Conservation (phyloP, 1,140 invertebrate genomes). For the Mactra quadrangularis region DNA sequence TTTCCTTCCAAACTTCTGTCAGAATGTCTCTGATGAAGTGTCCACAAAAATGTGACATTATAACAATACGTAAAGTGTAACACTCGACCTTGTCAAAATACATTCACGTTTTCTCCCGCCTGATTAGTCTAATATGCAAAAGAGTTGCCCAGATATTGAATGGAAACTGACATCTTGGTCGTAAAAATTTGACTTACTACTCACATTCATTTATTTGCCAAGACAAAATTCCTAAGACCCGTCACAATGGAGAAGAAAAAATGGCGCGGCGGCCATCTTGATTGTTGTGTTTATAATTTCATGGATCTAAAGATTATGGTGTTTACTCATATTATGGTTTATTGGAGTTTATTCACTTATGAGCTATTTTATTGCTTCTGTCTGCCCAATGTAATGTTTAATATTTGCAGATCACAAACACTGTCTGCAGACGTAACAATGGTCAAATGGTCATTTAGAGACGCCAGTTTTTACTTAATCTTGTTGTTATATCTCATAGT, state of each 20-base stretch:
- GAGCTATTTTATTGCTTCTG: conserved; percentile 36
- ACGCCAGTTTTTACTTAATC: no score
- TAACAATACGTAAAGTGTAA: neutral
- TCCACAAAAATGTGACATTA: no score
- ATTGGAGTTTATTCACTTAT: conserved; percentile 53
- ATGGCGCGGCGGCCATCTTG: no score
- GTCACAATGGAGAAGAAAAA: neutral
- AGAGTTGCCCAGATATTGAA: conserved; percentile 27
- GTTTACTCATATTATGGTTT: conserved; percentile 35
- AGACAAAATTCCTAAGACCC: neutral
- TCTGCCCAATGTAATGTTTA: conserved; percentile 8
- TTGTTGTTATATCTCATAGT: no score
- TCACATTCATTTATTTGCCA: conserved; percentile 22
- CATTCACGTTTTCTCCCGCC: conserved; percentile 28
- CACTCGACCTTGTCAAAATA: conserved; percentile 35
- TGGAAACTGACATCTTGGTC: conserved; percentile 36
- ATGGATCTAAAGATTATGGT: conserved; percentile 5
- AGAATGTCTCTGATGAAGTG: no score
- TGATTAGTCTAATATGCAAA: conserved; percentile 44
- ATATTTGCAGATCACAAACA: conserved; percentile 11
- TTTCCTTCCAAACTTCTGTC: no score
- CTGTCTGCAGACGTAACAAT: no score
- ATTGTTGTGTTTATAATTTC: no score
- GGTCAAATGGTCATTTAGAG: no score
- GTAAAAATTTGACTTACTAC: conserved; percentile 49